Evolutionary conservation across 92 coral and sea anemone genomes (phyloP).

Genomic region (Porites evermanni): DNA sequence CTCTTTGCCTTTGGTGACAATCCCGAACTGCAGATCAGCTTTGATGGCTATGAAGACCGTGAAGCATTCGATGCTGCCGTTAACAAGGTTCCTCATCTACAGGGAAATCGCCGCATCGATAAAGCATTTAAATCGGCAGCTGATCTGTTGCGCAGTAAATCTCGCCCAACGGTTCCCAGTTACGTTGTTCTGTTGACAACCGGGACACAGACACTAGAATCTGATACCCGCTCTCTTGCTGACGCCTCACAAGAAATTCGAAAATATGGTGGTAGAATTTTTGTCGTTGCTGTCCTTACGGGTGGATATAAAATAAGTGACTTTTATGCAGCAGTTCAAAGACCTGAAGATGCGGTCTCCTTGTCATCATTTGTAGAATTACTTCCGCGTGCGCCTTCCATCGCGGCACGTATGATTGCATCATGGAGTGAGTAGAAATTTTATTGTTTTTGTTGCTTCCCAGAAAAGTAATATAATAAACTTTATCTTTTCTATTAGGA

Average conservation of each 20-base stretch:
- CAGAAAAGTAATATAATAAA: not conserved
- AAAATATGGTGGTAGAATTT: slow-evolving; percentile 76
- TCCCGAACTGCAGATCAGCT: slow-evolving; percentile 60
- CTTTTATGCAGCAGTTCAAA: slow-evolving; percentile 53
- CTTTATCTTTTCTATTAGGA: not conserved
- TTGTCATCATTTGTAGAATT: slow-evolving; percentile 36
- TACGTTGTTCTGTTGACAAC: slow-evolving; percentile 79
- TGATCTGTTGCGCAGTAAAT: slow-evolving; percentile 49
- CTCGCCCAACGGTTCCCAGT: slow-evolving; percentile 67
- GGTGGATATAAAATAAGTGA: slow-evolving; percentile 67
- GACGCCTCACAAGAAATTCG: slow-evolving; percentile 59
- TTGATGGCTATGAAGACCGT: slow-evolving; percentile 57
- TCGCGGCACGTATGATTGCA: slow-evolving; percentile 47
- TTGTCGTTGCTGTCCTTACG: slow-evolving; percentile 79
- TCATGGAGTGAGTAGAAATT: slow-evolving; percentile 37
- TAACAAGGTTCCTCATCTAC: slow-evolving; percentile 52
- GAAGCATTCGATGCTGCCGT: slow-evolving; percentile 55
- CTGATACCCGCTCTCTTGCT: slow-evolving; percentile 53
- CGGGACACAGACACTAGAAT: slow-evolving; percentile 64
- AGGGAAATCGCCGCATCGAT: slow-evolving; percentile 59
- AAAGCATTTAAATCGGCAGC: slow-evolving; percentile 57
- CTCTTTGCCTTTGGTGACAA: slow-evolving; percentile 58
- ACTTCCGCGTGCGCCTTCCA: slow-evolving; percentile 31
- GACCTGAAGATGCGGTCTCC: slow-evolving; percentile 33
- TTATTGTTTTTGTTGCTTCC: not conserved